Percentiles rank a stretch among this genome's conserved stretches.
These are phyloP conservation scores for Crioceris asparagi DNA, from an alignment of 2,888 invertebrate genomes.

Conservation along the genomic window DNA sequence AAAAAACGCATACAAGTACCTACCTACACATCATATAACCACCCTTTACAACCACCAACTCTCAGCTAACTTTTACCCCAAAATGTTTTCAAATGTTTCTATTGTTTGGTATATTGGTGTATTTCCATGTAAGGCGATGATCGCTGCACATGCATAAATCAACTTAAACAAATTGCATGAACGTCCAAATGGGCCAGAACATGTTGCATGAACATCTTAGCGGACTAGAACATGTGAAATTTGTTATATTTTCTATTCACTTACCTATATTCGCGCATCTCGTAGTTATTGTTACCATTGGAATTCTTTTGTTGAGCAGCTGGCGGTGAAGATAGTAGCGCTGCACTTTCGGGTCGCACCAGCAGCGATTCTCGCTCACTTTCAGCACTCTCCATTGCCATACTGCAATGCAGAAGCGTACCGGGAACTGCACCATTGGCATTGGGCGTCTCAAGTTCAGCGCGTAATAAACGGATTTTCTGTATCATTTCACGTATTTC, in stretches of 20 bases:
- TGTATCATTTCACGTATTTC: slow-evolving; percentile 88
- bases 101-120: no score
- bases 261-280: slow-evolving; percentile 58
- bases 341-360: slow-evolving; percentile 41
- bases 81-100: no score
- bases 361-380: slow-evolving; percentile 51
- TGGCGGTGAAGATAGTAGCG: slow-evolving; percentile 33
- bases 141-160: no score
- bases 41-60: no score
- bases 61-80: no score
- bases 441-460: slow-evolving; percentile 49
- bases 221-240: no score
- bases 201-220: no score
- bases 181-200: no score
- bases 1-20: no score
- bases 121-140: no score
- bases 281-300: slow-evolving; percentile 70
- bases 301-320: slow-evolving; percentile 44
- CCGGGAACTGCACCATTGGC: slow-evolving; percentile 51
- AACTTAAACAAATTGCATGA: no score
- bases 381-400: slow-evolving; percentile 30
- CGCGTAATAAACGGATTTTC: slow-evolving; percentile 71
- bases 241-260: not conserved
- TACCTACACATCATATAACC: no score
- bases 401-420: slow-evolving; percentile 16